A percentile compares a stretch with the other conserved stretches of the same genome.
Conservation (phyloP, 2,113 vertebrate genomes). For the Mus pahari region DNA sequence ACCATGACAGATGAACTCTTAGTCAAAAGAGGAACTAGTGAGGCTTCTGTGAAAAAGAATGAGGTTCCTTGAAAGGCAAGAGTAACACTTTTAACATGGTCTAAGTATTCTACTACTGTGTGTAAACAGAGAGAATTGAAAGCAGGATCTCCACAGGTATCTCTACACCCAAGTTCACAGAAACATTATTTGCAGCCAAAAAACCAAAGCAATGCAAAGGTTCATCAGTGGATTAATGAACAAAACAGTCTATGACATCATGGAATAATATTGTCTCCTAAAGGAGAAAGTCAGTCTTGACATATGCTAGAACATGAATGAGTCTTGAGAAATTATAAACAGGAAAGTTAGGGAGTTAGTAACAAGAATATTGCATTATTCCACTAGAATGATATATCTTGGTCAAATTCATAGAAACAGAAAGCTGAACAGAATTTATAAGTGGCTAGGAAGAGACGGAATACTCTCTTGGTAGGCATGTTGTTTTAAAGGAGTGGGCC, state of each 20-base stretch:
- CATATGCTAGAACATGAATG: neutral
- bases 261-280: neutral
- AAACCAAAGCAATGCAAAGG: neutral
- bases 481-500: neutral
- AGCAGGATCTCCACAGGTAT: neutral
- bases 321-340: neutral
- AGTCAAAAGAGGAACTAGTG: neutral
- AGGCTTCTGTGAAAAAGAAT: neutral
- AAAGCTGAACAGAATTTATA: neutral
- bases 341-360: conserved; percentile 1
- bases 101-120: neutral
- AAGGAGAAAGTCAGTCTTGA: neutral
- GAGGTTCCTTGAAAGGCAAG: neutral
- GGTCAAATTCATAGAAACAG: neutral
- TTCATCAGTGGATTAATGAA: neutral
- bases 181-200: neutral
- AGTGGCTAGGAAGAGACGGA: neutral
- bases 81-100: neutral
- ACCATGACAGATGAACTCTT: neutral
- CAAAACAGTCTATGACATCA: neutral
- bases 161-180: neutral
- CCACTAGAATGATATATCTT: neutral
- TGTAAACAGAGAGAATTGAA: neutral
- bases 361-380: neutral
- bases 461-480: neutral